phyloP scores from a whole-genome alignment of 1,140 invertebrate species.

The Ladona fulva region DNA sequence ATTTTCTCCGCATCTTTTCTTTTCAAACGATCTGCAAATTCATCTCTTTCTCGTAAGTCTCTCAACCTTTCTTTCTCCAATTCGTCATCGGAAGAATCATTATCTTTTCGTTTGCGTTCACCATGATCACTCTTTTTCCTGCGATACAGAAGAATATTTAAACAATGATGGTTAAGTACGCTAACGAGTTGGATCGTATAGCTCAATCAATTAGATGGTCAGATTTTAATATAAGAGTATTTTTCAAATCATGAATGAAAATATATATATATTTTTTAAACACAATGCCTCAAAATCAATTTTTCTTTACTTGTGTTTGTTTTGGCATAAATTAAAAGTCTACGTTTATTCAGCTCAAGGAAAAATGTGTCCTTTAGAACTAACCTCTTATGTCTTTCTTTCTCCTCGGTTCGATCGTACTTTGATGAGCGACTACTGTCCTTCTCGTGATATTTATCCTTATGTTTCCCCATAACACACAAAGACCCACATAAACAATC shows the following conservation, averaged over 20 bases:
- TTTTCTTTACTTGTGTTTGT: no score
- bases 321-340: no score
- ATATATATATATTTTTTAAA: no score
- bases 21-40: constrained; percentile 81
- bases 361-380: neutral
- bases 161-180: no score
- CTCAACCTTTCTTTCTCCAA: constrained; percentile 56
- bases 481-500: neutral
- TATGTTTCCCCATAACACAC: constrained; percentile 11
- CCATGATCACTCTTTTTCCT: neutral
- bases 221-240: no score
- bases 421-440: neutral
- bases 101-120: neutral
- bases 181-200: no score
- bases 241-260: no score
- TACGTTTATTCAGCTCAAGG: no score
- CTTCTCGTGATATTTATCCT: neutral
- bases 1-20: constrained; percentile 85
- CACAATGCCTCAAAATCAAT: no score
- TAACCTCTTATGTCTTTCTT: neutral
- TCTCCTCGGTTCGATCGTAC: neutral
- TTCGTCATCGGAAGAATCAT: constrained; percentile 28
- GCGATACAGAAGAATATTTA: neutral
- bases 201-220: no score
- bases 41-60: constrained; percentile 89